Evolutionary conservation across 2,113 vertebrate species (phyloP).

Genomic region (Takifugu bimaculatus): DNA sequence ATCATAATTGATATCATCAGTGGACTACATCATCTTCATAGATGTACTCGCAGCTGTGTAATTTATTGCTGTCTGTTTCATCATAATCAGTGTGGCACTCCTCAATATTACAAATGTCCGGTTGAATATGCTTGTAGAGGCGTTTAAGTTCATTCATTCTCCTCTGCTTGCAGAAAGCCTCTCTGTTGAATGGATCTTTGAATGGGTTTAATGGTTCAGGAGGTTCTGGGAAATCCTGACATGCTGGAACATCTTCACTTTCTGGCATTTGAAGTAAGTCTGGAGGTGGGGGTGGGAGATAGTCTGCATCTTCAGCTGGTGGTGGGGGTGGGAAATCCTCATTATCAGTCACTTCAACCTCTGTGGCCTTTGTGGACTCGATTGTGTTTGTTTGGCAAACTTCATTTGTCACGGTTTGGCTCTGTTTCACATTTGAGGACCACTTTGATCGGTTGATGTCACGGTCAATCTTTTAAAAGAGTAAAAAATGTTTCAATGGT

Average conservation of each 20-base stretch:
- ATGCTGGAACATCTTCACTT: conserved; percentile 56
- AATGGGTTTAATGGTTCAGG: conserved; percentile 48
- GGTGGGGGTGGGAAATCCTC: conserved; percentile 67
- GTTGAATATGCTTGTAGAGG: conserved; percentile 83
- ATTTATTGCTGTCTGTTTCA: conserved; percentile 65
- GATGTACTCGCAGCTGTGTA: conserved; percentile 66
- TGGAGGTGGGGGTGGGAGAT: conserved; percentile 76
- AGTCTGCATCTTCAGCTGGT: conserved; percentile 70
- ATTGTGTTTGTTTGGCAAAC: conserved; percentile 49
- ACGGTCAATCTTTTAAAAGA: conserved; percentile 80
- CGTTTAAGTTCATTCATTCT: conserved; percentile 80
- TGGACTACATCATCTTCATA: conserved; percentile 71
- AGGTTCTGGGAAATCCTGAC: conserved; percentile 74
- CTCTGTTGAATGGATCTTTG: conserved; percentile 67
- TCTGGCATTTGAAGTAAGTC: conserved; percentile 78
- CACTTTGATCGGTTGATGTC: conserved; percentile 76
- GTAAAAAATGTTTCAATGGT: conserved; percentile 47
- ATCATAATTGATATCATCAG: conserved; percentile 74
- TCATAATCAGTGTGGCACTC: conserved; percentile 75
- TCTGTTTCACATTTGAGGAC: conserved; percentile 69
- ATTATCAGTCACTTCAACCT: conserved; percentile 47
- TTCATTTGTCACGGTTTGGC: conserved; percentile 54
- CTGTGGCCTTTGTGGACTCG: conserved; percentile 40
- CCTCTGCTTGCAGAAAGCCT: conserved; percentile 78
- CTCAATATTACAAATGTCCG: conserved; percentile 82